Base-by-base conservation (phyloP, 2,797 vertebrate species). In the Tachyglossus aculeatus region DNA sequence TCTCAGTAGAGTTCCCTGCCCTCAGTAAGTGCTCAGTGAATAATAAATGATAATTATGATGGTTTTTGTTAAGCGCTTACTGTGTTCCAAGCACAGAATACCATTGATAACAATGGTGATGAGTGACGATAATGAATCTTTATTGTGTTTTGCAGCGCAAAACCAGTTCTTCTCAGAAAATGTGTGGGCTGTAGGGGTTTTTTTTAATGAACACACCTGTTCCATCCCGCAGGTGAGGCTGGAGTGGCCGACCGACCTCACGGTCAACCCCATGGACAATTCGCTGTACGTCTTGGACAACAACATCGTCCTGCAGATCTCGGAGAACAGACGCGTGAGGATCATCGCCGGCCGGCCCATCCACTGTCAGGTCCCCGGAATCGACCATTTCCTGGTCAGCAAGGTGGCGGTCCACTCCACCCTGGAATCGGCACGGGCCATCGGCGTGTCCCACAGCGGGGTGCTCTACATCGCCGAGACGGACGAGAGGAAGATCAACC, bases 271-370 rank as follows among this genome's bases (percentile, higher is more conserved):
- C 1, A 88, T 98, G 82, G 97, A 99, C 89, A 97, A 99, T 82
- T 98, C 97, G 0, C 92, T 99, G 41, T 99, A 98, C 43, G 95
- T 98, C 67, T 93, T 99, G 82, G 97, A 99, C 93, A 98, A 98
- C 93, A 99, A 98, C 90, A 98, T 99, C 2, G 97, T 99, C 52
- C 92, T 96, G 58, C 95, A 98, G 93, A 96, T 99, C 77, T 96
- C 96, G 1, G 95, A 98, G 79, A 93, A 73, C 43, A 91, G 94
- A 5, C 95, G 96, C 1, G 97, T 99, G 71, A 92, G 96, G 14
- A 98, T 98, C 16, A 94, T 98, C 12, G 97, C 97, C 0, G 97
- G 97, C 4, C 95, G 97, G 22, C 97, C 96, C 55, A 98, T 98
- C 78, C 97, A 99, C 90, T 99, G 97, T 89, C 97, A 98, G 88